Evolutionary conservation across 2,797 vertebrate species (phyloP).

Genomic region (Trichosurus vulpecula): DNA sequence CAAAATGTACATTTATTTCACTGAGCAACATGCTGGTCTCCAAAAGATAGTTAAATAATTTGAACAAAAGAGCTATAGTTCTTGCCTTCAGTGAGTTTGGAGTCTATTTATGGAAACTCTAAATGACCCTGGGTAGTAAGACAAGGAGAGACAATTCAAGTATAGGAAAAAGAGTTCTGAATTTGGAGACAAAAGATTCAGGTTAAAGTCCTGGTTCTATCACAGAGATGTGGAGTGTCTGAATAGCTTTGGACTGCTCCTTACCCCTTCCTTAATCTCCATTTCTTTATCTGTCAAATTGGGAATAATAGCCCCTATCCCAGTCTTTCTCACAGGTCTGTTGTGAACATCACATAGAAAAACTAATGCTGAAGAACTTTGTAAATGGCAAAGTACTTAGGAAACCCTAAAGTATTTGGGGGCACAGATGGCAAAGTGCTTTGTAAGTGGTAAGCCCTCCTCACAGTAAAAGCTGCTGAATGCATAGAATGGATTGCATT

Average conservation of each 20-base stretch:
- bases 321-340: background rate
- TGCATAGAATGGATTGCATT: background rate
- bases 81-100: background rate
- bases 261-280: background rate
- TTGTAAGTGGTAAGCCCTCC: background rate
- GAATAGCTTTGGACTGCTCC: background rate
- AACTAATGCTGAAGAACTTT: background rate
- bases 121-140: background rate
- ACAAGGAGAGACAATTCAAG: background rate
- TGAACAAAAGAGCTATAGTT: background rate
- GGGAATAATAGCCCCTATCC: background rate
- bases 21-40: background rate
- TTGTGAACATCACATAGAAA: background rate
- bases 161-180: background rate
- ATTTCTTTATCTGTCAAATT: background rate
- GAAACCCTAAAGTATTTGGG: background rate
- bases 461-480: background rate
- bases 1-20: background rate
- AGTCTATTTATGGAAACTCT: background rate
- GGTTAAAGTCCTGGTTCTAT: background rate
- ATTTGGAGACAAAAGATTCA: background rate
- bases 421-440: background rate
- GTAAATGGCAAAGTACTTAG: background rate
- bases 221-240: background rate
- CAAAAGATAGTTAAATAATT: background rate